These are phyloP conservation scores for Dreissena rostriformis DNA, from an alignment of 1,140 invertebrate genomes.

Conservation along the genomic window DNA sequence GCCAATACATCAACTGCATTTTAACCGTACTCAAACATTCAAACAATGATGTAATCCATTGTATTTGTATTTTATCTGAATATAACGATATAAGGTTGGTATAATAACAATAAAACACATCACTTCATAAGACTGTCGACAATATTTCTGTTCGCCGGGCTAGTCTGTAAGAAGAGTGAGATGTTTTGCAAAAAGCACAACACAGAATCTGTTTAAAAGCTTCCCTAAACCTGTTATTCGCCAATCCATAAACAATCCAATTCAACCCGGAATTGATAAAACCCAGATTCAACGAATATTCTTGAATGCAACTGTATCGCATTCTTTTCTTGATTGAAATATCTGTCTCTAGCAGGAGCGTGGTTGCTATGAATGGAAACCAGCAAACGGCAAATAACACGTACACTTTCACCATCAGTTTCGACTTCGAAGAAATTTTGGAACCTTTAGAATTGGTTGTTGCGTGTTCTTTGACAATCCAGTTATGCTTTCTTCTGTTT, in stretches of 20 bases:
- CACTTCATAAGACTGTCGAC: too few relatives aligned
- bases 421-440: not conserved
- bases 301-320: not conserved
- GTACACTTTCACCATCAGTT: conserved; percentile 11
- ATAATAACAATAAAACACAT: too few relatives aligned
- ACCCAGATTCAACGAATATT: conserved; percentile 11
- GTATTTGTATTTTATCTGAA: too few relatives aligned
- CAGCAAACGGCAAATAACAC: conserved; percentile 20
- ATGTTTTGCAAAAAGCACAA: not conserved
- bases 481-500: not conserved
- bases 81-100: too few relatives aligned
- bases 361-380: conserved; percentile 12
- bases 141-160: too few relatives aligned
- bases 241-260: conserved; percentile 40
- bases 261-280: conserved; percentile 39
- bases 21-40: too few relatives aligned
- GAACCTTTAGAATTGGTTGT: not conserved
- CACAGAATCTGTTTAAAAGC: conserved; percentile 6
- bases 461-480: not conserved
- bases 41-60: too few relatives aligned
- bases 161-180: too few relatives aligned
- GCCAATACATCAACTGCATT: too few relatives aligned
- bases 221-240: conserved; percentile 15
- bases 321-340: not conserved
- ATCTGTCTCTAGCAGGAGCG: not conserved